Evolutionary conservation across 1,140 invertebrate genomes (phyloP).

Genomic region (Heliconius himera): DNA sequence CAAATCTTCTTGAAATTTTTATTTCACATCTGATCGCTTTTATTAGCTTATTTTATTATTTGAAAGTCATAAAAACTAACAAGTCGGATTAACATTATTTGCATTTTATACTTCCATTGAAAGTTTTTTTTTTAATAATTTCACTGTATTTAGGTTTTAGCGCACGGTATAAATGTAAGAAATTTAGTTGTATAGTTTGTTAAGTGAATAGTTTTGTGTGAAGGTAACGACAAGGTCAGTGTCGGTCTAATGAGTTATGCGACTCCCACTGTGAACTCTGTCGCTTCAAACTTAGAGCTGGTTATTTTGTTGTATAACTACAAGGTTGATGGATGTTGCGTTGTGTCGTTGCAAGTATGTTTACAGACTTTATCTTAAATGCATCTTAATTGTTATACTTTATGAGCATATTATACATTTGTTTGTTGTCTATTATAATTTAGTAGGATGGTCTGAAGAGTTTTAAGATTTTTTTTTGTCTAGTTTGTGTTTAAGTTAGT

Average conservation of each 20-base stretch:
- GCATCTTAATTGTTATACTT: conserved; percentile 7
- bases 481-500: not conserved
- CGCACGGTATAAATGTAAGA: conserved; percentile 62
- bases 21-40: conserved; percentile 71
- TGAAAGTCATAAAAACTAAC: conserved; percentile 71
- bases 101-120: conserved; percentile 57
- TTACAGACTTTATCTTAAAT: conserved; percentile 11
- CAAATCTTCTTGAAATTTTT: conserved; percentile 72
- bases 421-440: not conserved
- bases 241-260: conserved; percentile 41
- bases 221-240: conserved; percentile 67
- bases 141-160: conserved; percentile 68
- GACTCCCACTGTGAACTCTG: conserved; percentile 46
- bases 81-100: conserved; percentile 70
- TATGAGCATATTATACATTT: not conserved
- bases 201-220: conserved; percentile 49
- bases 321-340: conserved; percentile 56
- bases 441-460: not conserved
- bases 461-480: not conserved
- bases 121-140: conserved; percentile 53
- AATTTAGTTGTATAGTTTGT: conserved; percentile 48
- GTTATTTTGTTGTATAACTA: conserved; percentile 51
- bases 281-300: conserved; percentile 51
- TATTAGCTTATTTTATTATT: conserved; percentile 75
- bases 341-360: conserved; percentile 44